Conservation (phyloP, 2,113 vertebrate species). For the Scytalopus superciliaris region DNA sequence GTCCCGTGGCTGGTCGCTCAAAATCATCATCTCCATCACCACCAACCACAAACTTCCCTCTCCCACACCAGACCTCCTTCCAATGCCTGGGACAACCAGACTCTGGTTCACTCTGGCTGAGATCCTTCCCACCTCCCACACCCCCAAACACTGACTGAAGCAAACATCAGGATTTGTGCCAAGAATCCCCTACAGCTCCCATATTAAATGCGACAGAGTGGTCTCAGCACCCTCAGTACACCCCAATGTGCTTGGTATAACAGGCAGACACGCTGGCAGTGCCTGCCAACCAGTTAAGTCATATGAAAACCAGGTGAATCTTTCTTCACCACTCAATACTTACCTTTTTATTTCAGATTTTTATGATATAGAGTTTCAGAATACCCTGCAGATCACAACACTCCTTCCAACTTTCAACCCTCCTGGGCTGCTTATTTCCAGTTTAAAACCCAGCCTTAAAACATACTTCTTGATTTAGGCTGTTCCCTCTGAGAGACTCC, state of each 20-base stretch:
- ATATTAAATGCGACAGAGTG: not conserved
- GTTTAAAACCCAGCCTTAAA: not conserved
- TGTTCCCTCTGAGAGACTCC: not conserved
- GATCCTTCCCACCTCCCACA: not conserved
- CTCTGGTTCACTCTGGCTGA: not conserved
- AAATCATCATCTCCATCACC: no score
- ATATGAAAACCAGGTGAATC: not conserved
- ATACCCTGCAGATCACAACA: not conserved
- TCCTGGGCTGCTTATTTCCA: constrained; percentile 1
- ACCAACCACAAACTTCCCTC: no score
- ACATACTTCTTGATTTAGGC: constrained; percentile 22
- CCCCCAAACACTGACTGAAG: accelerated
- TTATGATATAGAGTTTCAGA: not conserved
- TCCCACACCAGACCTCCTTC: not conserved
- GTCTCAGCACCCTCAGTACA: not conserved
- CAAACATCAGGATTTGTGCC: not conserved
- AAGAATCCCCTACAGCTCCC: not conserved
- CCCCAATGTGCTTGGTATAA: accelerated
- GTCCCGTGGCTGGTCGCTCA: no score
- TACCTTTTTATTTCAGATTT: not conserved
- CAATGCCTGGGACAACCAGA: accelerated
- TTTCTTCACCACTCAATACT: not conserved
- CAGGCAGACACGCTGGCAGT: not conserved
- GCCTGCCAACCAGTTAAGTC: not conserved
- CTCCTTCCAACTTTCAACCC: not conserved